These are phyloP conservation scores for Papilio dardanus DNA, from an alignment of 1,140 invertebrate genomes.

Conservation along the genomic window DNA sequence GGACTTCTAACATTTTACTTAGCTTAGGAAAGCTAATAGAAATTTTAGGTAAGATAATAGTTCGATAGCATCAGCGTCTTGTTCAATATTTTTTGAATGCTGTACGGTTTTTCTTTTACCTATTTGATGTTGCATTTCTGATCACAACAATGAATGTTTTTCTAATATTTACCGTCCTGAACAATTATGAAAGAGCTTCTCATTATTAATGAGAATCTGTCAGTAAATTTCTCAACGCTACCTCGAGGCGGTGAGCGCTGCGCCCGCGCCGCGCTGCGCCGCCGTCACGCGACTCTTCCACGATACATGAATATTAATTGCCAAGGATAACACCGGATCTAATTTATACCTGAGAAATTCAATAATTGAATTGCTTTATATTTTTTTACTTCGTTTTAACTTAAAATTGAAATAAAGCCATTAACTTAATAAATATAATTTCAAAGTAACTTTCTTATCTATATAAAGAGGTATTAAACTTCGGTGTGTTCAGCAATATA, in stretches of 20 bases:
- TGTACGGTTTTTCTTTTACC: too few relatives aligned
- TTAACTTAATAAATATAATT: too few relatives aligned
- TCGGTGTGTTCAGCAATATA: too few relatives aligned
- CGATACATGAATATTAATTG: constrained; percentile 52
- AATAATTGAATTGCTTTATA: background rate
- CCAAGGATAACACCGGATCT: constrained; percentile 44
- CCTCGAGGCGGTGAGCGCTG: constrained; percentile 40
- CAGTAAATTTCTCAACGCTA: constrained; percentile 41
- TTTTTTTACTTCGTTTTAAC: background rate
- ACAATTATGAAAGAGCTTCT: background rate
- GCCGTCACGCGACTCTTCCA: constrained; percentile 49
- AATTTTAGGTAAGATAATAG: too few relatives aligned
- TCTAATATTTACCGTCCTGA: background rate
- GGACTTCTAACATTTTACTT: too few relatives aligned
- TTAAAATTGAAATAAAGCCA: background rate
- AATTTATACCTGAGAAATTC: background rate
- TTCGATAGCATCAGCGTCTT: too few relatives aligned
- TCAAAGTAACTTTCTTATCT: too few relatives aligned
- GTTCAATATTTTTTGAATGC: too few relatives aligned
- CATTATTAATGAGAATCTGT: background rate
- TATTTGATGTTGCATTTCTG: too few relatives aligned
- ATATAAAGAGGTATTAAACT: too few relatives aligned
- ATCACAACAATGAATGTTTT: background rate
- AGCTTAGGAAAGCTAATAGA: too few relatives aligned
- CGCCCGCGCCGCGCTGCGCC: constrained; percentile 50